A percentile compares a stretch with the other conserved stretches of the same genome.
Conservation (phyloP, 1,140 invertebrate species). For the Aplysia californica region DNA sequence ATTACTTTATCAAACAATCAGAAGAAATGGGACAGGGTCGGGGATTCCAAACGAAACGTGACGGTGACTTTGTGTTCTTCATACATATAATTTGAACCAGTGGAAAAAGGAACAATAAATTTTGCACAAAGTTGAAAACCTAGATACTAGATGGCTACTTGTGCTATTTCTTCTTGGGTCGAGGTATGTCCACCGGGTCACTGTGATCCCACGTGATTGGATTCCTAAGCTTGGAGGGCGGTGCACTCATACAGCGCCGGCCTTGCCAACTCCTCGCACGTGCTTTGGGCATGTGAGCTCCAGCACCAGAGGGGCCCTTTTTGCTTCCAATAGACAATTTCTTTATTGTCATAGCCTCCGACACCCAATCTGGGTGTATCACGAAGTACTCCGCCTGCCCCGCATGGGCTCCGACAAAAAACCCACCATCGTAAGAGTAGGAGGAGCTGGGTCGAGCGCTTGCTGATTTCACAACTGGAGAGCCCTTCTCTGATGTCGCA, state of each 20-base stretch:
- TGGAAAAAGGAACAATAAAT: too few relatives aligned
- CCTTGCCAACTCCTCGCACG: neutral
- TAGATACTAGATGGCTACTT: too few relatives aligned
- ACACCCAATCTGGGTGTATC: conserved; percentile 60
- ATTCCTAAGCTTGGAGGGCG: conserved; percentile 3
- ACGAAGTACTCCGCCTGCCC: conserved; percentile 49
- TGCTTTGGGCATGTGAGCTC: too few relatives aligned
- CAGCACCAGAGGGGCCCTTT: neutral
- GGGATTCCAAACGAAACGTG: too few relatives aligned
- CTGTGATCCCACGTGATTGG: conserved; percentile 9
- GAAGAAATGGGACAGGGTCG: too few relatives aligned
- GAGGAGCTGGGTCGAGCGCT: conserved; percentile 22
- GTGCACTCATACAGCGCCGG: conserved; percentile 14
- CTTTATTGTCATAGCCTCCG: conserved; percentile 49
- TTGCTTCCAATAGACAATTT: conserved; percentile 18
- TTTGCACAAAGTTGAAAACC: too few relatives aligned
- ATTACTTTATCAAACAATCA: too few relatives aligned
- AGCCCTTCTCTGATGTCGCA: conserved; percentile 26
- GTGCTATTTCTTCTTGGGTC: too few relatives aligned
- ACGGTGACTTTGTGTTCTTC: too few relatives aligned
- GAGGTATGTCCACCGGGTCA: neutral
- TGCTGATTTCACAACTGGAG: conserved; percentile 7
- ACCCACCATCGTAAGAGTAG: conserved; percentile 39
- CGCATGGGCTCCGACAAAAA: conserved; percentile 26
- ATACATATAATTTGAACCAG: too few relatives aligned